These are phyloP conservation scores for Ferrisia virgata DNA, from an alignment of 2,888 invertebrate species.

Conservation along the genomic window DNA sequence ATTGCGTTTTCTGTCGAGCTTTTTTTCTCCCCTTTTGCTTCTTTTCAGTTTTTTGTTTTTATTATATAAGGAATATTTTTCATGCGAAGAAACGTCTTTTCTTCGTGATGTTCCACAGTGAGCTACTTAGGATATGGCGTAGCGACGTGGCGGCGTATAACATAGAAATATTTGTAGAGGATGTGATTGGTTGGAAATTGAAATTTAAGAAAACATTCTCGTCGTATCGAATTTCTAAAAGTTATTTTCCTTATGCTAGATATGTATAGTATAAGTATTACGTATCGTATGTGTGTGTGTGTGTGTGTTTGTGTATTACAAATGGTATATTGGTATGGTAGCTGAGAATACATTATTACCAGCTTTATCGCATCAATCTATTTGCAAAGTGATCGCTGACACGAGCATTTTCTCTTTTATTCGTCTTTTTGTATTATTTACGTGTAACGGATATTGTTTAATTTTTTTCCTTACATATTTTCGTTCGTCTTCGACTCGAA, in stretches of 20 bases:
- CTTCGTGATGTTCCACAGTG: background rate
- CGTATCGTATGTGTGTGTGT: too few species aligned
- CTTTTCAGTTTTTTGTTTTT: background rate
- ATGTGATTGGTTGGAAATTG: background rate
- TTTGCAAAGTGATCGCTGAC: conserved; percentile 7
- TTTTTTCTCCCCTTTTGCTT: too few species aligned
- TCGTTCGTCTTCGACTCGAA: background rate
- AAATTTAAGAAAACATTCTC: conserved; percentile 22
- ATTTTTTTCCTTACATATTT: background rate
- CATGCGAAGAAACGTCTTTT: background rate
- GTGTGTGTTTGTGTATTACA: too few species aligned
- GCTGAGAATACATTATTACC: background rate
- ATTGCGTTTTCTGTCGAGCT: background rate
- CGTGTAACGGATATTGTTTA: conserved; percentile 10
- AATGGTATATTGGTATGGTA: background rate
- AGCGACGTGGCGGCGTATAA: too few species aligned
- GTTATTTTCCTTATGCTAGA: background rate
- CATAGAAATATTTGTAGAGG: background rate
- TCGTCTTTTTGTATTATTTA: background rate
- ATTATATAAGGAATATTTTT: conserved; percentile 4
- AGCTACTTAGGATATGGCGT: too few species aligned
- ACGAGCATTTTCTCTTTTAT: background rate
- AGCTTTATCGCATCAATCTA: background rate
- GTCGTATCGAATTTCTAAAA: background rate
- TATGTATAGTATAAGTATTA: too few species aligned